A percentile compares a stretch with the other conserved stretches of the same genome.
Evolutionary conservation across 1,140 invertebrate species (phyloP).

Genomic region (Pachypsylla venusta): DNA sequence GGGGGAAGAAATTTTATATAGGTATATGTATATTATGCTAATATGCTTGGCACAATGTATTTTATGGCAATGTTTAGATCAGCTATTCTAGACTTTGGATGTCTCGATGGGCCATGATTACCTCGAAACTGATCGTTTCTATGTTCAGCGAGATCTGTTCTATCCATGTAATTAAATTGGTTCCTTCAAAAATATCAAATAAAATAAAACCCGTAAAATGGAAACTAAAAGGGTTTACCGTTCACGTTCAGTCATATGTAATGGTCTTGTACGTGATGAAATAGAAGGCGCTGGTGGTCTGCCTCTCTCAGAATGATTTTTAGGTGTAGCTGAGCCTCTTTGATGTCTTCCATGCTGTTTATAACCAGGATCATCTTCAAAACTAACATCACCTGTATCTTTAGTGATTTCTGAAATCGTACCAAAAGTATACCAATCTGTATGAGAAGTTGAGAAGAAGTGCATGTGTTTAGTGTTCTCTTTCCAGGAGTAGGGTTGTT

Average conservation of each 20-base stretch:
- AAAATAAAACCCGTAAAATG: too few relatives aligned
- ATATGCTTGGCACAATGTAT: too few relatives aligned
- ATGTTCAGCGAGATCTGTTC: constrained; percentile 8
- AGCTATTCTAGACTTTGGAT: constrained; percentile 20
- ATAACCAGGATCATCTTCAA: constrained; percentile 33
- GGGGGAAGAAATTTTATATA: too few relatives aligned
- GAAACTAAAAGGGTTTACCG: too few relatives aligned
- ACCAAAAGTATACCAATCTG: too few relatives aligned
- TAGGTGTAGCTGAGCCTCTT: constrained; percentile 22
- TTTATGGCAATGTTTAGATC: too few relatives aligned
- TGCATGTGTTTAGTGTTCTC: constrained; percentile 1
- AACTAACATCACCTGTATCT: constrained; percentile 50
- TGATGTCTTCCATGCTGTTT: constrained; percentile 25
- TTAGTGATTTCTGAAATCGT: constrained; percentile 66
- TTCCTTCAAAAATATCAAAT: too few relatives aligned
- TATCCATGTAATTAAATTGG: constrained; percentile 14
- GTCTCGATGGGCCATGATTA: constrained; percentile 31
- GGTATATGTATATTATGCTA: too few relatives aligned
- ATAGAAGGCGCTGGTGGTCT: constrained; percentile 23
- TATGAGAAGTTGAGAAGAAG: too few relatives aligned
- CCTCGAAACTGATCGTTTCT: constrained; percentile 13
- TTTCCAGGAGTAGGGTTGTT: too few relatives aligned
- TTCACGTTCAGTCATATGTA: neutral
- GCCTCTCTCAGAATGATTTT: constrained; percentile 21
- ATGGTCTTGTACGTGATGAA: neutral